A percentile compares a stretch with the other conserved stretches of the same genome.
Evolutionary conservation across 2,797 vertebrate species (phyloP).

Genomic region (Taeniopygia guttata): DNA sequence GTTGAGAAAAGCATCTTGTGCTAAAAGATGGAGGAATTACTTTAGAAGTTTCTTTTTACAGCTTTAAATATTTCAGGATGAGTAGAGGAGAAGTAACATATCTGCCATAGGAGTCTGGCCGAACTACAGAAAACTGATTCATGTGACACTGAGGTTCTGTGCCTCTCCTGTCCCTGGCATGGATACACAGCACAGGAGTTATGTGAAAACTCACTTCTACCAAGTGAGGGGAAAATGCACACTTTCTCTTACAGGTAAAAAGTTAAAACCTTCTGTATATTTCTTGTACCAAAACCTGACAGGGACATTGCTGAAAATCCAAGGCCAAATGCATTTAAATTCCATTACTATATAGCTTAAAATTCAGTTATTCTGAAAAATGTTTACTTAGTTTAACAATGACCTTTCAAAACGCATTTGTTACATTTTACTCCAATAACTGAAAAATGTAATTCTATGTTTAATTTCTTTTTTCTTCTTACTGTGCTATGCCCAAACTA

Average conservation of each 20-base stretch:
- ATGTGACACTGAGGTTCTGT: not conserved
- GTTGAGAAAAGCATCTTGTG: not conserved
- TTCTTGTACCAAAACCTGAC: not conserved
- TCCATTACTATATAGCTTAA: constrained; percentile 1
- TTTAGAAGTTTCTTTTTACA: not conserved
- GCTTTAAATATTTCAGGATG: not conserved
- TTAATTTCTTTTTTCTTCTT: not conserved
- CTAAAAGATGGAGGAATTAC: not conserved
- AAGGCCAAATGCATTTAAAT: not conserved
- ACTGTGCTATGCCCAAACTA: not conserved
- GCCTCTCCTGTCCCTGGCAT: not conserved
- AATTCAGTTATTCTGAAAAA: not conserved
- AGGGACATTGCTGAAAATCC: not conserved
- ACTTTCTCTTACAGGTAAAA: not conserved
- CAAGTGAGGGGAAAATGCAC: not conserved
- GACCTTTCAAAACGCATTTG: not conserved
- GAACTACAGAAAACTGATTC: not conserved
- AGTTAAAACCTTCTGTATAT: not conserved
- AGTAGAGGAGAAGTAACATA: not conserved
- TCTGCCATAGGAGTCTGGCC: not conserved
- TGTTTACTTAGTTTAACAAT: not conserved
- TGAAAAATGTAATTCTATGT: not conserved
- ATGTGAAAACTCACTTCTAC: not conserved
- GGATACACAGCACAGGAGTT: not conserved
- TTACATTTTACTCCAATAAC: not conserved